Base-by-base conservation (phyloP, 2,888 invertebrate genomes). In the Cantharis nigra region DNA sequence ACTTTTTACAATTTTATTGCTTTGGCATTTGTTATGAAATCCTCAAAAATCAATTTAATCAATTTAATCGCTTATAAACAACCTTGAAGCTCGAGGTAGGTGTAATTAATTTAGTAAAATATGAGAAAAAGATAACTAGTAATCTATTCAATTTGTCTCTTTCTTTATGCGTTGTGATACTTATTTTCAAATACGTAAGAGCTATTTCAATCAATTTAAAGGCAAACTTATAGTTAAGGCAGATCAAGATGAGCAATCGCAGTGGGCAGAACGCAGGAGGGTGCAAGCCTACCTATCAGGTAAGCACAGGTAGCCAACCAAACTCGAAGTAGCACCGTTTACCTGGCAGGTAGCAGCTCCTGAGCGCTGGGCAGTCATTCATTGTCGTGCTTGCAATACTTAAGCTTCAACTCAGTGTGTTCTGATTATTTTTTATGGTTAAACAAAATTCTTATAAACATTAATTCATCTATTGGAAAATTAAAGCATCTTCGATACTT, bases 251-350 rank as follows among this genome's bases (percentile, higher is more conserved):
- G 85, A 86, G 84, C 87, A 86, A 84, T 85, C 82, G 84, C 84
- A 86, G 87, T 87, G 87, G 88, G 88, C 87, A 82, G 87, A 85
- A 85, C 87, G 83, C 85, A 83, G 85, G 85, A 84, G 85, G 85
- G 85, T 85, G 83, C 83, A 88, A 87, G 88, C 87, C 88, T 88
- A 85, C 88, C 88, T 87, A 86, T 87, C 86, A 85, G 82, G 85
- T 86, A 84, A 85, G 85, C 86, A 86, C 84, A 85, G 86, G 87
- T 86, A 87, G 87, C 89, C 89, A 88, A 88, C 88, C 88, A 85
- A 84, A 82, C 84, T 84, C 84, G 86, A 86, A 87, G 87, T 87
- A 87, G 88, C 87, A 84, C 83, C 84, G 85, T 84, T 86, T 85
- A 87, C 87, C 87, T 87, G 86, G 83, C 87, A 87, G 87, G 87